Evolutionary conservation across 2,888 invertebrate genomes (phyloP).

Genomic region (Iphiclides podalirius): DNA sequence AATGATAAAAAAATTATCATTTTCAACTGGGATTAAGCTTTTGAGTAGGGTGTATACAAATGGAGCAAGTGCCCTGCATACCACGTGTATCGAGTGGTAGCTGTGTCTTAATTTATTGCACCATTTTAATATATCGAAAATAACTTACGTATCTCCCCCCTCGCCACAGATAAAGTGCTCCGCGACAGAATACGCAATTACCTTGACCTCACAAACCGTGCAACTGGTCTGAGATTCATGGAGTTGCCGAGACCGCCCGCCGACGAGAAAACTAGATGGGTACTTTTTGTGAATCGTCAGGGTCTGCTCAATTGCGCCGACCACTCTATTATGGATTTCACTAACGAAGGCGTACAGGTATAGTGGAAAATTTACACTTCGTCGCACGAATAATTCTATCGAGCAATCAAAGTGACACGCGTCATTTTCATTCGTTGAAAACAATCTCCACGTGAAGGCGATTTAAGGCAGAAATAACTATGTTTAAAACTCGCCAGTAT

Average conservation of each 20-base stretch:
- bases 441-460: neutral
- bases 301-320: slow-evolving; percentile 49
- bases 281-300: slow-evolving; percentile 56
- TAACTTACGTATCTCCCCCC: too few species aligned
- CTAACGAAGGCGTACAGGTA: slow-evolving; percentile 57
- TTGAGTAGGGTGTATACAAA: too few species aligned
- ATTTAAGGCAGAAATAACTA: neutral
- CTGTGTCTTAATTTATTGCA: too few species aligned
- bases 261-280: slow-evolving; percentile 47
- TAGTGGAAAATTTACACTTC: neutral
- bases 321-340: slow-evolving; percentile 44
- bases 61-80: too few species aligned
- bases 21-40: too few species aligned
- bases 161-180: slow-evolving; percentile 56
- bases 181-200: slow-evolving; percentile 52
- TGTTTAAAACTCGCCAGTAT: neutral
- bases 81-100: too few species aligned
- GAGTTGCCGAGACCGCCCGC: slow-evolving; percentile 49
- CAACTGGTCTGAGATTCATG: slow-evolving; percentile 46
- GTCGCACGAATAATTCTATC: neutral
- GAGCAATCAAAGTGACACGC: neutral
- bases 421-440: neutral
- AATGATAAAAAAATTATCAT: too few species aligned
- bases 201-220: slow-evolving; percentile 40
- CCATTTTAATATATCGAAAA: too few species aligned